These are phyloP conservation scores for Netelia inedita DNA, from an alignment of 2,888 invertebrate genomes.

Conservation along the genomic window DNA sequence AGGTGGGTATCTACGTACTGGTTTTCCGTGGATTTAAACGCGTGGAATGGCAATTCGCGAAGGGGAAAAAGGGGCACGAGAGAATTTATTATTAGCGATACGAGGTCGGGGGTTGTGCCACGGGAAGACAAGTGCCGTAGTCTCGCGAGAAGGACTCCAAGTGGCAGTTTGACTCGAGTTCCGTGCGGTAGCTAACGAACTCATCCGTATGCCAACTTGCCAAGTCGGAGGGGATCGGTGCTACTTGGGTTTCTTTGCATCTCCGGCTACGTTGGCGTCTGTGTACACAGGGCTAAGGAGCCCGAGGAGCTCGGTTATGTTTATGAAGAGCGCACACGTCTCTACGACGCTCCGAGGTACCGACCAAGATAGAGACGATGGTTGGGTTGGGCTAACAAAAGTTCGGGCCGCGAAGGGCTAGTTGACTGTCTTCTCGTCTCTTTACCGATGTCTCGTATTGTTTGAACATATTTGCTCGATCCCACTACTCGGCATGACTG, in stretches of 20 bases:
- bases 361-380: slow-evolving; percentile 48
- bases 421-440: slow-evolving; percentile 29
- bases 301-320: slow-evolving; percentile 22
- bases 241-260: background rate
- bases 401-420: slow-evolving; percentile 41
- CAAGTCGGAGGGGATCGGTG: background rate
- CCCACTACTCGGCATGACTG: slow-evolving; percentile 30
- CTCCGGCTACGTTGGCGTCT: slow-evolving; percentile 1
- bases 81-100: slow-evolving; percentile 55
- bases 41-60: background rate
- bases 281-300: slow-evolving; percentile 49
- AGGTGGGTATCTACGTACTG: background rate
- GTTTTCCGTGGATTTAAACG: background rate
- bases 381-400: slow-evolving; percentile 65
- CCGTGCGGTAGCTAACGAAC: slow-evolving; percentile 33
- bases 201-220: background rate
- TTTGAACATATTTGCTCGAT: slow-evolving; percentile 79
- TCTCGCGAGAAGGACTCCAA: slow-evolving; percentile 30
- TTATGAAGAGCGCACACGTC: slow-evolving; percentile 65
- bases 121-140: slow-evolving; percentile 4
- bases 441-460: slow-evolving; percentile 70
- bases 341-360: background rate
- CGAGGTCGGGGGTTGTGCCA: slow-evolving; percentile 1
- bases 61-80: no score
- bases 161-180: slow-evolving; percentile 60